A percentile compares a stretch with the other conserved stretches of the same genome.
These are phyloP conservation scores for Heliangelus exortis DNA, from an alignment of 2,797 vertebrate genomes.

Conservation along the genomic window DNA sequence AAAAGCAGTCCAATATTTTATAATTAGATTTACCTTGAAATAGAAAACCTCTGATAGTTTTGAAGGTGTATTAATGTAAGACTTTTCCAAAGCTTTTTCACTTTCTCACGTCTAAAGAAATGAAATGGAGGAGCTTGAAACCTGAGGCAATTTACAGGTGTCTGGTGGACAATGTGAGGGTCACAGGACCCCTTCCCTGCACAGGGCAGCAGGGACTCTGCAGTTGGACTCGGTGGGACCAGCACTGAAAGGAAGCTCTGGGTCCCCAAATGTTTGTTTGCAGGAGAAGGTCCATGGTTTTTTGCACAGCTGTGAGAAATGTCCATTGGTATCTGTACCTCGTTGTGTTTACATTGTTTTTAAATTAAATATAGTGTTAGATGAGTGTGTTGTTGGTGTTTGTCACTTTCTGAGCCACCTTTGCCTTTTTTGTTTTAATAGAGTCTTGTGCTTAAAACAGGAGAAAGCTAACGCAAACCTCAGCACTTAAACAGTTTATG, in stretches of 20 bases:
- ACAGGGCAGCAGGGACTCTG: background rate
- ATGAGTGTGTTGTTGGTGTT: background rate
- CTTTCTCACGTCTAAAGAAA: background rate
- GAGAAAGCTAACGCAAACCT: background rate
- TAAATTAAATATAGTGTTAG: background rate
- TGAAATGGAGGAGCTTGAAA: background rate
- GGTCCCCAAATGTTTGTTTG: background rate
- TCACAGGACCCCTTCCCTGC: background rate
- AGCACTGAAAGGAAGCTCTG: background rate
- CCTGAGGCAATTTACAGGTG: background rate
- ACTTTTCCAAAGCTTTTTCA: constrained; percentile 7
- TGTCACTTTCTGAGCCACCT: constrained; percentile 21
- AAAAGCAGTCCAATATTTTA: constrained; percentile 19
- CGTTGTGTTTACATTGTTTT: background rate
- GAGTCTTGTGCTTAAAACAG: background rate
- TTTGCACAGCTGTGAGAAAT: background rate
- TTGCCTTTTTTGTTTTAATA: constrained; percentile 19
- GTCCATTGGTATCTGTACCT: background rate
- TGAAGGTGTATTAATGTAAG: constrained; percentile 20
- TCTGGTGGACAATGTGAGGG: background rate
- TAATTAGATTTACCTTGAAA: background rate
- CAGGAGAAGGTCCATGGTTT: background rate
- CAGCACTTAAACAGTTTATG: background rate
- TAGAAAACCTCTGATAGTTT: constrained; percentile 6
- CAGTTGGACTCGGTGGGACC: rapidly evolving